A percentile compares a stretch with the other conserved stretches of the same genome.
These are phyloP conservation scores for Euwallacea similis DNA, from an alignment of 1,140 invertebrate species.

Conservation along the genomic window DNA sequence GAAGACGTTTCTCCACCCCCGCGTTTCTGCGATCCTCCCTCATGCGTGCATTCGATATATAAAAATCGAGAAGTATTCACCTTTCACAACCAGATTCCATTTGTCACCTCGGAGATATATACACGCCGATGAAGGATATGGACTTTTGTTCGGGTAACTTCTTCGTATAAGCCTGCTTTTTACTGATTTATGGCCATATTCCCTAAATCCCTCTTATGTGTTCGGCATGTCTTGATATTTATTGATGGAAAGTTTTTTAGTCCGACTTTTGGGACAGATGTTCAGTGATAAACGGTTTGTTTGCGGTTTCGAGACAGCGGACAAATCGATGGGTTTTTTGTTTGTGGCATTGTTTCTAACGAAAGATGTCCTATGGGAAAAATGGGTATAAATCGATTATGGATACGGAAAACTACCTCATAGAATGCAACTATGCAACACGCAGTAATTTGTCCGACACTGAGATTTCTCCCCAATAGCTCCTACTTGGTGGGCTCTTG, in stretches of 20 bases:
- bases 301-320: constrained; percentile 12
- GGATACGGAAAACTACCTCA: no score
- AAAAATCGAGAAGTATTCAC: constrained; percentile 53
- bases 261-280: constrained; percentile 9
- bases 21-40: constrained; percentile 31
- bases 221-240: constrained; percentile 20
- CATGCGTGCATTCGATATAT: constrained; percentile 44
- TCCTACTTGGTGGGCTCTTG: no score
- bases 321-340: background rate
- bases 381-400: no score
- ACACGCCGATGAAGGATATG: constrained; percentile 31
- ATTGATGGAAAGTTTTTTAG: constrained; percentile 21
- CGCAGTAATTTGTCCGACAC: no score
- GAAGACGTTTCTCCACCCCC: constrained; percentile 38
- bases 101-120: constrained; percentile 47
- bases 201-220: constrained; percentile 23
- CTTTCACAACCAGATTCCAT: constrained; percentile 54
- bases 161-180: constrained; percentile 19
- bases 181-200: constrained; percentile 38
- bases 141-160: constrained; percentile 37
- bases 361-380: no score
- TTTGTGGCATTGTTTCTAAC: no score
- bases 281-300: constrained; percentile 24
- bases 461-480: no score
- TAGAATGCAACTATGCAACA: no score